Base-by-base conservation (phyloP, 37 sponge, comb jelly and placozoan genomes). In the Bolinopsis microptera region DNA sequence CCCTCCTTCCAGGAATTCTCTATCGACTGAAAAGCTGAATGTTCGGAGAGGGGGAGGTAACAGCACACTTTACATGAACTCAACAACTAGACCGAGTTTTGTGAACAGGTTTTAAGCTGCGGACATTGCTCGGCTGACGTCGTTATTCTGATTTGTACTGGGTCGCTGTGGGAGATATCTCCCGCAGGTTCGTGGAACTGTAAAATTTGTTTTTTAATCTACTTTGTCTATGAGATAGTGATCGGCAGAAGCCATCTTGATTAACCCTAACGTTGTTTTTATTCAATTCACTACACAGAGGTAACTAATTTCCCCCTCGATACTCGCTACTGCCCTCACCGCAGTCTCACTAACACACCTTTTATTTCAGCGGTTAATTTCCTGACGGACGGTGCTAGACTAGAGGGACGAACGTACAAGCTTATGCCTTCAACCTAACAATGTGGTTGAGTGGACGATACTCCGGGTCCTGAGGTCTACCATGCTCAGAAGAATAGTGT, bases 61-160 rank as follows among this genome's bases (percentile, higher is more conserved):
- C 25, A 13, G 31, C 22, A 24, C 13, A 28, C 35, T 35, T 36
- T 0, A 27, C 27, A 13, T 21, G 8, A 86, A 41, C 30, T 86
- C 32, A 41, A n/a, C 90, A 86, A 86, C 90, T 86, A 86, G 2
- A 86, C 90, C 3, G 90, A 86, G 61, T 86, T 86, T n/a, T 34
- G 18, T 86, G 30, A 34, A 40, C 30, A 86, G 61, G 31, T 86
- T 86, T 27, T 22, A 38, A 38, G 31, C 27, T 38, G 18, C 36
- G 2, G 90, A 86, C 35, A 38, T 86, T 27, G 90, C 36, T 13
- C 34, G 36, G 90, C 36, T 86, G n/a, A n/a, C n/a, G n/a, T n/a
- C n/a, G n/a, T n/a, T n/a, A n/a, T n/a, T n/a, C n/a, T 35, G 90
- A 86, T 26, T 25, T 86, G 22, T 21, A 33, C 25, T 41, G 48